Evolutionary conservation across 1,140 invertebrate genomes (phyloP).

Genomic region (Drosophila pectinifera): DNA sequence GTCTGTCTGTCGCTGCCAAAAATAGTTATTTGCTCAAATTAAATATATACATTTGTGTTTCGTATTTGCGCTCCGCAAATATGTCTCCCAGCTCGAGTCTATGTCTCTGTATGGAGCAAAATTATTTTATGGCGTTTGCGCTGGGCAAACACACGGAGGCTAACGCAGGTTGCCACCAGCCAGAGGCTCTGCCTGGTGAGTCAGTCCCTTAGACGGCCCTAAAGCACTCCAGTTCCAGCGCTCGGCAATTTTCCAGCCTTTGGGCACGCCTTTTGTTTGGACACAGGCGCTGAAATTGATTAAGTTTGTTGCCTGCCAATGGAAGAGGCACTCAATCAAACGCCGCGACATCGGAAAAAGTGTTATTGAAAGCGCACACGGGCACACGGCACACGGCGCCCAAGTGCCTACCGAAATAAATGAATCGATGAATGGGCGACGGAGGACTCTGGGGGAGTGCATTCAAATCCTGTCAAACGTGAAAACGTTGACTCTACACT

Average conservation of each 20-base stretch:
- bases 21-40: slow-evolving; percentile 77
- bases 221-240: slow-evolving; percentile 8
- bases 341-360: slow-evolving; percentile 35
- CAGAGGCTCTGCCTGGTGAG: slow-evolving; percentile 40
- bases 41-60: slow-evolving; percentile 81
- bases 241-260: slow-evolving; percentile 75
- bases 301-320: slow-evolving; percentile 79
- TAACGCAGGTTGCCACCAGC: slow-evolving; percentile 6
- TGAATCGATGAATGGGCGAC: slow-evolving; percentile 48
- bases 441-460: slow-evolving; percentile 32
- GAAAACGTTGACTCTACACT: slow-evolving; percentile 69
- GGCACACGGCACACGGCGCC: too few relatives aligned
- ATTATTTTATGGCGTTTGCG: slow-evolving; percentile 76
- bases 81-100: slow-evolving; percentile 41
- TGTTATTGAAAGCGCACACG: slow-evolving; percentile 47
- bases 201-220: slow-evolving; percentile 49
- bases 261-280: slow-evolving; percentile 77
- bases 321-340: slow-evolving; percentile 78
- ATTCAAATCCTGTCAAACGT: slow-evolving; percentile 77
- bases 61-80: slow-evolving; percentile 72
- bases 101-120: slow-evolving; percentile 52
- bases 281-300: slow-evolving; percentile 79
- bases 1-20: slow-evolving; percentile 54
- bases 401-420: slow-evolving; percentile 59
- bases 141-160: slow-evolving; percentile 45